phyloP scores from a whole-genome alignment of 2,888 invertebrate species.

The Chymomyza amoena region DNA sequence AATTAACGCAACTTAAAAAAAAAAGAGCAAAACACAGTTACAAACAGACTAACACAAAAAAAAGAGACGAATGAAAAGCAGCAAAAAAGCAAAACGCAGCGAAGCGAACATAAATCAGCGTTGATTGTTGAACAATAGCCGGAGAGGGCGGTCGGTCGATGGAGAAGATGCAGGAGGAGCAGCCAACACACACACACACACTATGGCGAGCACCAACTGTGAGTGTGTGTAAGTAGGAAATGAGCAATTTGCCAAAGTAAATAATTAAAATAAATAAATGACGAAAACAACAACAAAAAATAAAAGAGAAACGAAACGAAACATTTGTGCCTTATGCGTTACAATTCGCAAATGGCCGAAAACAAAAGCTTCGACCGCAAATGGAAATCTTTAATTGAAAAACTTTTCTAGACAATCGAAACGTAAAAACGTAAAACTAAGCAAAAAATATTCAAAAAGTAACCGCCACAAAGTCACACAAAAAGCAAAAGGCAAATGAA shows the following conservation, averaged over 20 bases:
- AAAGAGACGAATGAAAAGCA: slow-evolving; percentile 19
- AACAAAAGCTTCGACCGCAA: background rate
- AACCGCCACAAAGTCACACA: slow-evolving; percentile 3
- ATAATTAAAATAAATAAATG: slow-evolving; percentile 65
- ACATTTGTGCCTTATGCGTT: slow-evolving; percentile 26
- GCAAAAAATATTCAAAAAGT: slow-evolving; percentile 10
- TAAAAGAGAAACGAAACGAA: background rate
- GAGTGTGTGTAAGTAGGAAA: slow-evolving; percentile 57
- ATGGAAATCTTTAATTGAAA: background rate
- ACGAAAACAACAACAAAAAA: slow-evolving; percentile 16
- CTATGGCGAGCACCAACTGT: background rate
- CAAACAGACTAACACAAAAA: background rate
- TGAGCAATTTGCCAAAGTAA: slow-evolving; percentile 70
- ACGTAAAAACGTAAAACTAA: background rate
- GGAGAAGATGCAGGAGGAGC: background rate
- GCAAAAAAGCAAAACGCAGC: slow-evolving; percentile 19
- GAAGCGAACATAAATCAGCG: slow-evolving; percentile 61
- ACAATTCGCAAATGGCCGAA: slow-evolving; percentile 19
- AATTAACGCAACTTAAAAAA: slow-evolving; percentile 17
- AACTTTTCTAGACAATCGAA: slow-evolving; percentile 4
- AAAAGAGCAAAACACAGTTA: slow-evolving; percentile 1
- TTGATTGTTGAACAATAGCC: slow-evolving; percentile 69
- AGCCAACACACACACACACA: background rate
- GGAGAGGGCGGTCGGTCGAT: background rate
- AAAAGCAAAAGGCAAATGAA: slow-evolving; percentile 4